phyloP scores from a whole-genome alignment of 2,113 vertebrate species.

The Talpa occidentalis region DNA sequence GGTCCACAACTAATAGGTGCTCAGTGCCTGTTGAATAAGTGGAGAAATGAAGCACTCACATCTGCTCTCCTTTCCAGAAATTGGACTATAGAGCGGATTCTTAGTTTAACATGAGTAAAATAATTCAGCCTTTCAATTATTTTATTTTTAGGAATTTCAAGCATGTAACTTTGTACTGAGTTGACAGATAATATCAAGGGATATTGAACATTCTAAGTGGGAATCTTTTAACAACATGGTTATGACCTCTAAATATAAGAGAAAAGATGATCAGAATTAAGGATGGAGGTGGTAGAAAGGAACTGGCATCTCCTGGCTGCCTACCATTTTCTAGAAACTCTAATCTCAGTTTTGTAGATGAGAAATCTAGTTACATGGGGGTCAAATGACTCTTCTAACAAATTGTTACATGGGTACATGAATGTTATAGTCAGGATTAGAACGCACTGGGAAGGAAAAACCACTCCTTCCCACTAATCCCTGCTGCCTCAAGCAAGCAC shows the following conservation, averaged over 20 bases:
- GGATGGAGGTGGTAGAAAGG: neutral
- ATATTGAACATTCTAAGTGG: neutral
- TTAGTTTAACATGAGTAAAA: neutral
- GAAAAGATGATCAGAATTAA: neutral
- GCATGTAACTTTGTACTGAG: neutral
- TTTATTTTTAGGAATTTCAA: neutral
- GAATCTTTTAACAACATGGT: neutral
- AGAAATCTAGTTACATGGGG: slow-evolving; percentile 26
- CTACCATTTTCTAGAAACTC: neutral
- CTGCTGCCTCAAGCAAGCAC: neutral
- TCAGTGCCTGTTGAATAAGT: neutral
- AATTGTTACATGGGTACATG: neutral
- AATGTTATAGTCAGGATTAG: neutral
- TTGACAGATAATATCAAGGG: neutral
- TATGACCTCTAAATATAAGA: neutral
- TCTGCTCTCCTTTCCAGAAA: neutral
- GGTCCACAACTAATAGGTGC: neutral
- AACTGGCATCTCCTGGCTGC: neutral
- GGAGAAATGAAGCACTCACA: neutral
- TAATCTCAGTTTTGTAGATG: neutral
- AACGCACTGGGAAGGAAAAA: neutral
- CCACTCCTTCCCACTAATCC: neutral
- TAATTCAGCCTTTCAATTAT: neutral
- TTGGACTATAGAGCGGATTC: neutral
- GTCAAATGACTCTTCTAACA: slow-evolving; percentile 37